Percentiles rank a stretch among this genome's conserved stretches.
Evolutionary conservation across 2,888 invertebrate genomes (phyloP).

Genomic region (Xylocampa areola): DNA sequence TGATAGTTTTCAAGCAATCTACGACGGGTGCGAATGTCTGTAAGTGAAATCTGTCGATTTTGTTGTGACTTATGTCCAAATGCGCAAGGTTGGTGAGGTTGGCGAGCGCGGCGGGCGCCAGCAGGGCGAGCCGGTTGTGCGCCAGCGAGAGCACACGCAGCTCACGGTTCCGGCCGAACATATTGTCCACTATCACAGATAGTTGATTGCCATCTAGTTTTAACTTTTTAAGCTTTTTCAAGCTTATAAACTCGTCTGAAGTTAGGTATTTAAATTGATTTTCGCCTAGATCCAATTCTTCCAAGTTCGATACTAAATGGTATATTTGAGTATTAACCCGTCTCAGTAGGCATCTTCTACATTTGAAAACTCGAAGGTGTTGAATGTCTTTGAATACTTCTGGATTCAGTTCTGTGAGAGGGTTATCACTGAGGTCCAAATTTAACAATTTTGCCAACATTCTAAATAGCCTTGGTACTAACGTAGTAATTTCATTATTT

Average conservation of each 20-base stretch:
- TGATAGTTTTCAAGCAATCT: conserved; percentile 91
- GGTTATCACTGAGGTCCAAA: conserved; percentile 94
- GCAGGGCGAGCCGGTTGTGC: conserved; percentile 93
- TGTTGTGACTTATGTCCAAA: conserved; percentile 94
- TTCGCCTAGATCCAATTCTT: conserved; percentile 93
- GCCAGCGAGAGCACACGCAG: conserved; percentile 90
- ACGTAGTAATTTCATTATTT: conserved; percentile 91
- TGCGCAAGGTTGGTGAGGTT: conserved; percentile 92
- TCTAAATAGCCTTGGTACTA: conserved; percentile 93
- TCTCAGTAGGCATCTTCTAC: conserved; percentile 92
- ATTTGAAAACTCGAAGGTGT: conserved; percentile 92
- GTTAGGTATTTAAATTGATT: conserved; percentile 94
- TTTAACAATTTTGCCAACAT: conserved; percentile 92
- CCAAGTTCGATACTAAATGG: conserved; percentile 92
- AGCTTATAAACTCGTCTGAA: conserved; percentile 92
- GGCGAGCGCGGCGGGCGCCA: conserved; percentile 93
- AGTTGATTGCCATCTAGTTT: conserved; percentile 94
- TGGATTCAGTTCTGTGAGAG: conserved; percentile 92
- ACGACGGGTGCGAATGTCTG: conserved; percentile 90
- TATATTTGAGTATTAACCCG: conserved; percentile 95
- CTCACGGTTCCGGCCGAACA: conserved; percentile 90
- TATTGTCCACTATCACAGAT: conserved; percentile 93
- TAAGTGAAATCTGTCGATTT: conserved; percentile 92
- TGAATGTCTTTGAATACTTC: conserved; percentile 94
- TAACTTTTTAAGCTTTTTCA: conserved; percentile 91